Percentiles rank a stretch among this genome's conserved stretches.
Conservation (phyloP, 2,888 invertebrate species). For the Drosophila heteroneura region DNA sequence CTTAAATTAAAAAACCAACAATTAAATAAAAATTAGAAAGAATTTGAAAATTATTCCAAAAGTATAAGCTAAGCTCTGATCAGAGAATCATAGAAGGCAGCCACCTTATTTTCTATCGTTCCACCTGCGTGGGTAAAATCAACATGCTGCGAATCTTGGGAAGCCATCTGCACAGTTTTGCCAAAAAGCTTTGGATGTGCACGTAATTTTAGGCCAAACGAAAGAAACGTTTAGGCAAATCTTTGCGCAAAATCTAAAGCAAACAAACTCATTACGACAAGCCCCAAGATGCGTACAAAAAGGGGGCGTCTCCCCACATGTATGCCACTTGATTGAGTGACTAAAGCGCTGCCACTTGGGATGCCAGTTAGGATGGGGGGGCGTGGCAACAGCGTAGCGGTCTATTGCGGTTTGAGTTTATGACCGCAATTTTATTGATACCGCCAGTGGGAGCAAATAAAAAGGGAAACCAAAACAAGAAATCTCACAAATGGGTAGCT, state of each 20-base stretch:
- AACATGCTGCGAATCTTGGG: conserved; percentile 7
- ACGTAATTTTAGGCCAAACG: conserved; percentile 25
- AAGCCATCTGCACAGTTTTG: neutral
- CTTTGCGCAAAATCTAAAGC: conserved; percentile 59
- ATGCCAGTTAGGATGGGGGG: conserved; percentile 17
- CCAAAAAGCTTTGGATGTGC: neutral
- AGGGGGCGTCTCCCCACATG: conserved; percentile 12
- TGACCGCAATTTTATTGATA: conserved; percentile 79
- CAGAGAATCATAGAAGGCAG: neutral
- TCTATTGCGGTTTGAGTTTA: conserved; percentile 62
- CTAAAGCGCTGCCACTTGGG: conserved; percentile 41
- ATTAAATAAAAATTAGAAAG: neutral
- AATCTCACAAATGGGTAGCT: conserved; percentile 11
- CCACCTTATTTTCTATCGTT: neutral
- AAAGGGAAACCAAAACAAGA: conserved; percentile 10
- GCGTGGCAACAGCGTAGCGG: conserved; percentile 36
- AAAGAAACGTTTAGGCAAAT: conserved; percentile 68
- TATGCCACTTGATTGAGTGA: conserved; percentile 74
- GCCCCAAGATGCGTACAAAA: conserved; percentile 9
- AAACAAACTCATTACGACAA: conserved; percentile 72
- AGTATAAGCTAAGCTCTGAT: neutral
- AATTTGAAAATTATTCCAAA: neutral
- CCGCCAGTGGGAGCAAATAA: conserved; percentile 71
- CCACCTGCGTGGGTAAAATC: neutral
- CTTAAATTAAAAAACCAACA: neutral